Evolutionary conservation across 37 sponge, comb jelly and placozoan species (phyloP).

Genomic region (Mnemiopsis leidyi): DNA sequence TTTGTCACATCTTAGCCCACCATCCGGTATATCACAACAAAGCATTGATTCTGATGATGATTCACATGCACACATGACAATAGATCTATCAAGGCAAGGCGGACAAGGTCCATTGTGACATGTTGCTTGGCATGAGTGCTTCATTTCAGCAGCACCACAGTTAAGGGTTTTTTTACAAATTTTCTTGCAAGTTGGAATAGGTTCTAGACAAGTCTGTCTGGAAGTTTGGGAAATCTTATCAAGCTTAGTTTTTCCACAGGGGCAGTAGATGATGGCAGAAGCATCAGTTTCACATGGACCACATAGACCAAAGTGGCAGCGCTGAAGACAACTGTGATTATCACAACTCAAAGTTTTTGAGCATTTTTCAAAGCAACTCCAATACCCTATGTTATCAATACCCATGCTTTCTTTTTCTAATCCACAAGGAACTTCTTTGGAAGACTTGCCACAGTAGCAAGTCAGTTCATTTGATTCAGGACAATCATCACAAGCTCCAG

Average conservation of each 20-base stretch:
- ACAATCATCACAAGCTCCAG: conserved; percentile 26
- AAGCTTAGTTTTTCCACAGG: conserved; percentile 80
- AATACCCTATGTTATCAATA: conserved; percentile 6
- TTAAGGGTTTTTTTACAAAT: conserved; percentile 71
- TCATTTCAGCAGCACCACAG: conserved; percentile 63
- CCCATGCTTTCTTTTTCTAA: neutral
- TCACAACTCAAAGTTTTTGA: conserved; percentile 79
- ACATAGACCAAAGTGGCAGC: conserved; percentile 81
- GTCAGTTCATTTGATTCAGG: neutral
- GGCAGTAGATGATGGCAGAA: conserved; percentile 72
- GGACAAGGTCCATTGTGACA: conserved; percentile 88
- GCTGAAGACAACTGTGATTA: conserved; percentile 80
- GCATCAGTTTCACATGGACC: conserved; percentile 76
- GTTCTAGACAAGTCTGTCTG: conserved; percentile 84
- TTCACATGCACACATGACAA: conserved; percentile 77
- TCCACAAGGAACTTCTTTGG: conserved; percentile 4
- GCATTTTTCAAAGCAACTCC: neutral
- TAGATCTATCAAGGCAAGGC: conserved; percentile 68
- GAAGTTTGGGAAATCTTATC: conserved; percentile 59
- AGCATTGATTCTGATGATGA: conserved; percentile 40
- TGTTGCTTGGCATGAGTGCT: conserved; percentile 71
- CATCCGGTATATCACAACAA: conserved; percentile 66
- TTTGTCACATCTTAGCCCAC: conserved; percentile 68
- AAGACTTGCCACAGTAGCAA: conserved; percentile 45
- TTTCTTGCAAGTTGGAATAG: conserved; percentile 81